Evolutionary conservation across 2,113 vertebrate species (phyloP), one percentile per base, ranked within the genome.

Genomic region (Bettongia penicillata): DNA sequence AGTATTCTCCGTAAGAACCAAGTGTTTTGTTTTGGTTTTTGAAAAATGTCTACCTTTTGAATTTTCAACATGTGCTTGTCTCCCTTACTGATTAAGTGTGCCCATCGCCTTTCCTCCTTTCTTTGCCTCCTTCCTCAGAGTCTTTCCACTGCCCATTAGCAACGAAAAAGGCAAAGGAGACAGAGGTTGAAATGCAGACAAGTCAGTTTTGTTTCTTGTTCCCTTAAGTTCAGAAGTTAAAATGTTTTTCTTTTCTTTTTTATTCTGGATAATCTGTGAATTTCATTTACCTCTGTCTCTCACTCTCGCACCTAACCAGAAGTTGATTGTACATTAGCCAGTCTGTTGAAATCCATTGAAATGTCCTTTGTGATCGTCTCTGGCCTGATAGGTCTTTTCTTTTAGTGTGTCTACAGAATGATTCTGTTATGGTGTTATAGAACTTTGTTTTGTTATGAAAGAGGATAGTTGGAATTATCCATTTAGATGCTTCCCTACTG

Each of bases 81-180:
- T 48, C 9, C 57, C 47, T n/a, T 61, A 1, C 68, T 1, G 49
- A 47, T 7, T 23, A 31, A 28, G 57, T 61, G 4, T 37, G 24
- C 0, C 9, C 94, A 90, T 24, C 3, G 26, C 8, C 49, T n/a
- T 23, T 11, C 31, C 55, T 8, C n/a, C 31, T 16, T 3, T 0
- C 1, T 1, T 16, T 3, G 0, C 16, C 8, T 31, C 0, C 1
- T 12, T 47, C 43, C 26, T 25, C 2, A 1, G 2, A 91, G 28
- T 23, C 14, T 0, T 50, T 53, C 31, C 8, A 0, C 37, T 68
- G 12, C 37, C 22, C 23, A 8, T 50, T 37, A 0, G 0, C 10
- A 37, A 2, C 14, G 43, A 77, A n/a, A 77, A 22, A 49, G 49
- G 47, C 23, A 16, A 47, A 68, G 47, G 91, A n/a, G 31, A 89